Conservation (phyloP, 2,797 vertebrate genomes). For the Mormyrops boulengeri region DNA sequence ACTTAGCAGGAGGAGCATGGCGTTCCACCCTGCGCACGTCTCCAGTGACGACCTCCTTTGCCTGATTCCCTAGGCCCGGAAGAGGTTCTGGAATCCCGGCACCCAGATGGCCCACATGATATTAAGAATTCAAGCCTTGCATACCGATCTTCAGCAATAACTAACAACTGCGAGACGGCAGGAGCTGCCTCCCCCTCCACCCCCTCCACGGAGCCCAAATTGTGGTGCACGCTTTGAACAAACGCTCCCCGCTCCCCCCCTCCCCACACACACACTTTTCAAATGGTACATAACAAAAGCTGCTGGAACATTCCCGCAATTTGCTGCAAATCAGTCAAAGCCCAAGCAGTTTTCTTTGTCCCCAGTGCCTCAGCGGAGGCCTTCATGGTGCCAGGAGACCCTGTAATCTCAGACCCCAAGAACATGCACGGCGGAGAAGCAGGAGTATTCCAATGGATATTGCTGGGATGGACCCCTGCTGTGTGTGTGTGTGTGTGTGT, state of each 20-base stretch:
- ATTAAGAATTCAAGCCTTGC: slow-evolving; percentile 50
- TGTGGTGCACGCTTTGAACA: slow-evolving; percentile 18
- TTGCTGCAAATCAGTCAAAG: slow-evolving; percentile 34
- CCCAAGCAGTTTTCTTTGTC: slow-evolving; percentile 22
- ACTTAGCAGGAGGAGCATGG: slow-evolving; percentile 31
- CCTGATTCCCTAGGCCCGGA: not conserved
- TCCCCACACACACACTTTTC: slow-evolving; percentile 1
- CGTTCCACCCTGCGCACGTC: not conserved
- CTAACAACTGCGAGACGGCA: slow-evolving; percentile 16
- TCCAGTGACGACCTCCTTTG: not conserved
- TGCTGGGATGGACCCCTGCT: not conserved
- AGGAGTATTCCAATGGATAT: not conserved
- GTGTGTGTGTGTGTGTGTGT: not conserved
- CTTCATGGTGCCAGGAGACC: slow-evolving; percentile 35
- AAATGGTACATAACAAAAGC: slow-evolving; percentile 33
- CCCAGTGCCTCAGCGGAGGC: slow-evolving; percentile 16
- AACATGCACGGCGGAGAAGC: not conserved
- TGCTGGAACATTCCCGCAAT: slow-evolving; percentile 30
- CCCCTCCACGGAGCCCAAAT: not conserved
- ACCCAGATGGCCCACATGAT: slow-evolving; percentile 49
- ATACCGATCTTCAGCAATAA: slow-evolving; percentile 4
- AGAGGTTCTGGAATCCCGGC: slow-evolving; percentile 33
- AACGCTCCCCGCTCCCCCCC: not conserved
- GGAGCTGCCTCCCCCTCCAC: not conserved
- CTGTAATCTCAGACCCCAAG: slow-evolving; percentile 20